Evolutionary conservation across 2,113 vertebrate species (phyloP).

Genomic region (Eubucco bourcierii): DNA sequence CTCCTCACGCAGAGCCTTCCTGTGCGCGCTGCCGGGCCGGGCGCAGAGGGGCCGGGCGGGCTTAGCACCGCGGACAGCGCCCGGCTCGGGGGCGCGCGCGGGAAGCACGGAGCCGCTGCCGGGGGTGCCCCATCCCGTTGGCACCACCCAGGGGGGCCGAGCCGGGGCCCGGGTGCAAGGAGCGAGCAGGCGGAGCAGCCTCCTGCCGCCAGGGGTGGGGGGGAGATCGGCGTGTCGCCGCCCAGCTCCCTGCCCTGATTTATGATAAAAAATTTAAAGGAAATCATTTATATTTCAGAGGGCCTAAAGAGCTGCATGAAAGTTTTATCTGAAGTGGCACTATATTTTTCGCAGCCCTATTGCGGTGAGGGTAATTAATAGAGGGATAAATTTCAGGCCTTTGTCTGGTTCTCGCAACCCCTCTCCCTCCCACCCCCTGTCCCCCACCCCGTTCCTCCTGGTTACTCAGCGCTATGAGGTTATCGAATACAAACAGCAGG

Average conservation of each 20-base stretch:
- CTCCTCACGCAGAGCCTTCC: not conserved
- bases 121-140: no score
- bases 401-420: not conserved
- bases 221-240: slow-evolving; percentile 51
- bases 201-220: not conserved
- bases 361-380: slow-evolving; percentile 83
- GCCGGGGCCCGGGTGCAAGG: not conserved
- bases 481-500: not conserved
- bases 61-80: not conserved
- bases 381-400: slow-evolving; percentile 76
- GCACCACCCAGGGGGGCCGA: no score
- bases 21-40: not conserved
- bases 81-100: no score
- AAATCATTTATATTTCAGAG: slow-evolving; percentile 91
- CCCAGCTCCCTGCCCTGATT: slow-evolving; percentile 79
- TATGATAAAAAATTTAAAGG: slow-evolving; percentile 89
- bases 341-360: slow-evolving; percentile 75
- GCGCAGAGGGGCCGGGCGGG: no score
- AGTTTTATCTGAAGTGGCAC: slow-evolving; percentile 84
- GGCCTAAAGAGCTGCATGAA: slow-evolving; percentile 88
- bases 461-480: not conserved
- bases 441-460: no score
- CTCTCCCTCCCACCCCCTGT: no score
- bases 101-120: no score
- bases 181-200: not conserved